These are phyloP conservation scores for Atopsyche davidsoni DNA, from an alignment of 1,140 invertebrate species.

Conservation along the genomic window DNA sequence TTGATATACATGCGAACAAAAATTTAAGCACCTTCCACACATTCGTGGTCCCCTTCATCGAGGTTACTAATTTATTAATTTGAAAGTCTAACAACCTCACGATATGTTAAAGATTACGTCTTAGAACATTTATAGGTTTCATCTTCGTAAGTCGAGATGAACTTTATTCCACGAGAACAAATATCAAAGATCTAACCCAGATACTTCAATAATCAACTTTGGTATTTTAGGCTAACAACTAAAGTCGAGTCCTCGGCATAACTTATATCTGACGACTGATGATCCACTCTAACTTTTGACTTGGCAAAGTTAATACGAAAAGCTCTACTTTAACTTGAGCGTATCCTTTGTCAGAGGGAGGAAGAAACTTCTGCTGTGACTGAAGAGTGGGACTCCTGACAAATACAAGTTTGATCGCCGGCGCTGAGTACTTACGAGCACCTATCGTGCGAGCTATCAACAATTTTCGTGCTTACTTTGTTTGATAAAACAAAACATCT, in stretches of 20 bases:
- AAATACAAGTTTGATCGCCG: neutral
- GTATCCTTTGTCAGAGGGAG: neutral
- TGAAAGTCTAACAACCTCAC: no score
- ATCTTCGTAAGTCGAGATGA: no score
- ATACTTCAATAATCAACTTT: no score
- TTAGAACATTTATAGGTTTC: no score
- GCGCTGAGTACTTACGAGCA: neutral
- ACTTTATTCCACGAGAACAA: no score
- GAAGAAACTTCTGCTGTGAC: slow-evolving; percentile 5
- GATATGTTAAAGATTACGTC: no score
- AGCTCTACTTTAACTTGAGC: slow-evolving; percentile 17
- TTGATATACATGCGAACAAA: no score
- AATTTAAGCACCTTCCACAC: no score
- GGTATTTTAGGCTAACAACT: no score
- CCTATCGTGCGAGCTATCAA: neutral
- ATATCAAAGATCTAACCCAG: no score
- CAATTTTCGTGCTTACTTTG: neutral
- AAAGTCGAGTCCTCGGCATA: neutral
- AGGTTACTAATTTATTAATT: no score
- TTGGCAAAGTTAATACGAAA: slow-evolving; percentile 26
- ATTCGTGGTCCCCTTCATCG: no score
- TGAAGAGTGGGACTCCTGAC: slow-evolving; percentile 4
- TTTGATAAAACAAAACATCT: neutral
- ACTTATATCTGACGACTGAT: slow-evolving; percentile 26
- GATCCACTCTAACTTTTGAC: slow-evolving; percentile 27